A percentile compares a stretch with the other conserved stretches of the same genome.
Evolutionary conservation across 1,140 invertebrate genomes (phyloP).

Genomic region (Cecropterus lyciades): DNA sequence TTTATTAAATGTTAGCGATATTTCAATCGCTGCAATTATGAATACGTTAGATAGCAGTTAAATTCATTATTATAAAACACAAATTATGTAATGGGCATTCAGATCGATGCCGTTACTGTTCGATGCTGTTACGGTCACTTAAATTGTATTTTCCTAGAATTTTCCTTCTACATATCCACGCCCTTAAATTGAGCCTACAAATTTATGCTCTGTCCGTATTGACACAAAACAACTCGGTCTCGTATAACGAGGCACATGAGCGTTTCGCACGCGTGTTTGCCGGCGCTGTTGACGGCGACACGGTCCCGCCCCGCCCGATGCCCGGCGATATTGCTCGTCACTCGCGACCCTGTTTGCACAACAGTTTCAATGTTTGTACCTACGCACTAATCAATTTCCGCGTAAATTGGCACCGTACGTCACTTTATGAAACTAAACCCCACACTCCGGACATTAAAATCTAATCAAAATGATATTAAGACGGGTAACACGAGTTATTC

Average conservation of each 20-base stretch:
- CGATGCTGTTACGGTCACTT: too few relatives aligned
- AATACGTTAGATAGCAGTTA: too few relatives aligned
- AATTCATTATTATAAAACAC: background rate
- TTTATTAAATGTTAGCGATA: too few relatives aligned
- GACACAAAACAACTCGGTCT: slow-evolving; percentile 49
- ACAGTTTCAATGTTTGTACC: slow-evolving; percentile 47
- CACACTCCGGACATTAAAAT: background rate
- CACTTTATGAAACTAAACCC: background rate
- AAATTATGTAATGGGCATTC: background rate
- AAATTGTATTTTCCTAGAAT: background rate
- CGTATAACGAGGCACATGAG: slow-evolving; percentile 47
- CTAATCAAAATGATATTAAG: slow-evolving; percentile 2
- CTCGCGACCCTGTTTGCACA: slow-evolving; percentile 53
- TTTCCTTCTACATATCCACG: background rate
- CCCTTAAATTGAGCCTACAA: slow-evolving; percentile 28
- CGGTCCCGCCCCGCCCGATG: slow-evolving; percentile 46
- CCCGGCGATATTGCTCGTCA: slow-evolving; percentile 57
- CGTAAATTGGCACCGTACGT: slow-evolving; percentile 28
- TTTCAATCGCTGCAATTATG: too few relatives aligned
- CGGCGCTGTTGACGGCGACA: slow-evolving; percentile 48
- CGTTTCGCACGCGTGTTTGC: slow-evolving; percentile 59
- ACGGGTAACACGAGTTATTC: background rate
- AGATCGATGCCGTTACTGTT: too few relatives aligned
- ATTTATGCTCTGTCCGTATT: slow-evolving; percentile 37
- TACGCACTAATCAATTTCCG: slow-evolving; percentile 36